These are phyloP conservation scores for Lacerta viridis DNA, from an alignment of 2,797 vertebrate species.

Conservation along the genomic window DNA sequence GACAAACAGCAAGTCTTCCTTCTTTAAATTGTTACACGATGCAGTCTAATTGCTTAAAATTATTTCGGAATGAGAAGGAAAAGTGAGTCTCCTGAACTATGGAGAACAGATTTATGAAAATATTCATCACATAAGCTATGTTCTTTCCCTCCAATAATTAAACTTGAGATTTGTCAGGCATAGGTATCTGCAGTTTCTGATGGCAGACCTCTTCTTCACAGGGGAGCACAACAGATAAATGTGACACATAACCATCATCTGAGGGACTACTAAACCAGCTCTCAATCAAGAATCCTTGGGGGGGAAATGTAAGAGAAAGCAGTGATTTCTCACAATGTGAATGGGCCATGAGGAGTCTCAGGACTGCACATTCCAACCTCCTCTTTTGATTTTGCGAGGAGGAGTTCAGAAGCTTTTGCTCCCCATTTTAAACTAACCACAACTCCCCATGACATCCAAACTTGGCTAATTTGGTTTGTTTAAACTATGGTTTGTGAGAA, in stretches of 20 bases:
- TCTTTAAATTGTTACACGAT: background rate
- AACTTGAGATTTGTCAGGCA: background rate
- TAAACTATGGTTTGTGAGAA: background rate
- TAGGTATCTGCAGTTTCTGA: background rate
- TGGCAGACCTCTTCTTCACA: background rate
- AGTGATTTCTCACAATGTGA: background rate
- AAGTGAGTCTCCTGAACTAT: background rate
- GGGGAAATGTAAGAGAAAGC: background rate
- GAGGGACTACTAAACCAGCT: accelerated
- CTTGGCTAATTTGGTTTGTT: background rate
- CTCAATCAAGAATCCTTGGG: background rate
- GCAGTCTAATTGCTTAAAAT: background rate
- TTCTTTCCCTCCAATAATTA: background rate
- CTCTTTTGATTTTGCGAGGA: too few relatives aligned
- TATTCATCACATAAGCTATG: background rate
- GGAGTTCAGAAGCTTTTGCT: background rate
- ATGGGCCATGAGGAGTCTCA: background rate
- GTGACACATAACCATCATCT: background rate
- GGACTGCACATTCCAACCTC: background rate
- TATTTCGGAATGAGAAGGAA: background rate
- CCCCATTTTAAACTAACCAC: background rate
- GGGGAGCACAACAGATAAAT: constrained; percentile 10
- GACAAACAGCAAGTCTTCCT: background rate
- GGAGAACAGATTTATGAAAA: constrained; percentile 16
- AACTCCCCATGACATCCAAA: background rate